A percentile compares a stretch with the other conserved stretches of the same genome.
Conservation (phyloP, 2,888 invertebrate genomes). For the Habroteleia sp. region DNA sequence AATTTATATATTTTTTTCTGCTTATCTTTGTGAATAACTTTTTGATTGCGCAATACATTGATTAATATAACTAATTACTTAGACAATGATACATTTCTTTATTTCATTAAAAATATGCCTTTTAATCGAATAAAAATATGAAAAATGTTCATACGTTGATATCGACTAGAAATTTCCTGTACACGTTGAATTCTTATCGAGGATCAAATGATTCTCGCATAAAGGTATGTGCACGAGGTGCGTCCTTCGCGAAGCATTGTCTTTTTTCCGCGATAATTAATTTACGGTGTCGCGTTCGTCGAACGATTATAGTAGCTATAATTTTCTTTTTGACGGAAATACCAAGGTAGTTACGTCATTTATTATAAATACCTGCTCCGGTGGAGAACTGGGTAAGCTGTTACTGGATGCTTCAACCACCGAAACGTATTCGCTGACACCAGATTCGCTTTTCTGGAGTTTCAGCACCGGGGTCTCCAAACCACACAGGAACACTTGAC, state of each 20-base stretch:
- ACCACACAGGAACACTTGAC: constrained; percentile 91
- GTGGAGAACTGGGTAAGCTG: constrained; percentile 82
- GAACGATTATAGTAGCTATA: constrained; percentile 26
- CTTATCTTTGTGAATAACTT: too few relatives aligned
- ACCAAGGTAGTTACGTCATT: constrained; percentile 33
- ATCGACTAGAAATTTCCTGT: too few relatives aligned
- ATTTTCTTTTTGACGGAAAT: constrained; percentile 53
- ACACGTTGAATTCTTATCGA: constrained; percentile 28
- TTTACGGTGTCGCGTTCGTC: constrained; percentile 41
- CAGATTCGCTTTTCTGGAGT: constrained; percentile 85
- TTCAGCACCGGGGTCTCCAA: constrained; percentile 92
- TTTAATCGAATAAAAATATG: neutral
- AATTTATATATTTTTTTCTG: too few relatives aligned
- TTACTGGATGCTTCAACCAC: constrained; percentile 85
- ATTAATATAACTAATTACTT: too few relatives aligned
- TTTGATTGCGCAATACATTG: too few relatives aligned
- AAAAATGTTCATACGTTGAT: constrained; percentile 3
- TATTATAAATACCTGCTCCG: constrained; percentile 81
- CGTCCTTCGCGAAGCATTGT: constrained; percentile 39
- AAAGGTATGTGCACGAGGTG: constrained; percentile 15
- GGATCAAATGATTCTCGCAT: constrained; percentile 16
- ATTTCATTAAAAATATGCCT: neutral
- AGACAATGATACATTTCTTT: too few relatives aligned
- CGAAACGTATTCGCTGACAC: constrained; percentile 87
- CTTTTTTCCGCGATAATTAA: constrained; percentile 47